Percentiles rank a stretch among this genome's conserved stretches.
phyloP scores from a whole-genome alignment of 2,888 invertebrate genomes.

The Lithophane ornitopus region DNA sequence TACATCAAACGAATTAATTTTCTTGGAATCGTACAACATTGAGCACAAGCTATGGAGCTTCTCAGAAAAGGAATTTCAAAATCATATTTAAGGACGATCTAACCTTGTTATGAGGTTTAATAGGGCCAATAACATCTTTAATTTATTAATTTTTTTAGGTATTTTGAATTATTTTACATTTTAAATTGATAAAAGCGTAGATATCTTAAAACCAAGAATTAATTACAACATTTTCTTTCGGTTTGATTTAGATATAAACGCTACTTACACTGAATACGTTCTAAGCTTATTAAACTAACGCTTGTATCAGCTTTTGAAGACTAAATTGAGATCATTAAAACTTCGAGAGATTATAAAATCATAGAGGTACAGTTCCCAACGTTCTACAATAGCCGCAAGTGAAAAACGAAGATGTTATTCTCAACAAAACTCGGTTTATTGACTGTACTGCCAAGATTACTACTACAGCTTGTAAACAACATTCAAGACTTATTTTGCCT shows the following conservation, averaged over 20 bases:
- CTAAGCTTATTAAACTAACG: conserved; percentile 67
- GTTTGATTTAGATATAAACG: conserved; percentile 16
- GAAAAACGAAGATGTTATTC: conserved; percentile 50
- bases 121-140: neutral
- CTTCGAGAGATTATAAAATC: conserved; percentile 78
- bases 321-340: conserved; percentile 82
- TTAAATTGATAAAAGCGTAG: neutral
- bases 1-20: conserved; percentile 65
- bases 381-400: conserved; percentile 76
- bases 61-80: conserved; percentile 72
- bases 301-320: conserved; percentile 67
- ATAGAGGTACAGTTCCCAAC: conserved; percentile 72
- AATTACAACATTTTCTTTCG: neutral
- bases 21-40: conserved; percentile 61
- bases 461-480: conserved; percentile 46
- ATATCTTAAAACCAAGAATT: neutral
- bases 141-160: neutral
- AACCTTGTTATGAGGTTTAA: conserved; percentile 69
- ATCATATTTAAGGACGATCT: conserved; percentile 66
- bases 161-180: neutral
- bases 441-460: neutral
- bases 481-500: conserved; percentile 44
- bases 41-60: conserved; percentile 54
- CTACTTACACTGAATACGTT: conserved; percentile 17
- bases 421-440: conserved; percentile 26